Conservation (phyloP, 2,888 invertebrate genomes). For the Scaptomyza parva region DNA sequence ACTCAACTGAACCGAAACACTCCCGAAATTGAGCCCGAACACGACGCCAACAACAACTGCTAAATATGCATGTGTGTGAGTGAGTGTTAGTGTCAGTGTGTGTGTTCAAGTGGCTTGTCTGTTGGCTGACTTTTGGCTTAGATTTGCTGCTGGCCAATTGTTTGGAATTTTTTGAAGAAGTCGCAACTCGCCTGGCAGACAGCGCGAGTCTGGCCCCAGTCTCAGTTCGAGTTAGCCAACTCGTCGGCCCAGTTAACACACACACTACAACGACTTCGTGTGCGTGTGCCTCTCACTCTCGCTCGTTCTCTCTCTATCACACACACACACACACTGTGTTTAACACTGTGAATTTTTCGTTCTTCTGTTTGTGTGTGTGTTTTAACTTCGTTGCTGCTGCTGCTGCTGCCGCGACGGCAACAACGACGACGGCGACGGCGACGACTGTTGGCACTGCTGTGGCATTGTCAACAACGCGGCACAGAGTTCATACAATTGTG, state of each 20-base stretch:
- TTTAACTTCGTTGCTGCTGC: conserved; percentile 54
- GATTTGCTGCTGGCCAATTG: conserved; percentile 74
- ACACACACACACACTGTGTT: too few relatives aligned
- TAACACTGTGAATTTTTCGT: too few relatives aligned
- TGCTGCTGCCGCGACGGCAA: conserved; percentile 24
- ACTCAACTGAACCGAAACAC: conserved; percentile 81
- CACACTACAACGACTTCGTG: conserved; percentile 47
- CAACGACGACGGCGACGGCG: conserved; percentile 20
- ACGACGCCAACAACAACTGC: conserved; percentile 54
- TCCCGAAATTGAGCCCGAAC: conserved; percentile 67
- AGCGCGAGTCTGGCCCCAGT: conserved; percentile 45
- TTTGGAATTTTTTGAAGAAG: conserved; percentile 72
- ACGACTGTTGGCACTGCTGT: conserved; percentile 62
- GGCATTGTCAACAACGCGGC: conserved; percentile 73
- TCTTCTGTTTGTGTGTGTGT: conserved; percentile 7
- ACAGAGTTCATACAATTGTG: conserved; percentile 76
- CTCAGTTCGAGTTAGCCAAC: conserved; percentile 52
- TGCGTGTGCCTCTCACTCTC: conserved; percentile 39
- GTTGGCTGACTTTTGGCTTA: conserved; percentile 61
- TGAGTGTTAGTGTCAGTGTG: conserved; percentile 37
- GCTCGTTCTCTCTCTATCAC: conserved; percentile 12
- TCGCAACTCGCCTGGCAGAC: conserved; percentile 60
- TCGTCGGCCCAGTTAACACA: conserved; percentile 59
- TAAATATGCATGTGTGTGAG: conserved; percentile 26
- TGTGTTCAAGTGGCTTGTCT: conserved; percentile 71